These are phyloP conservation scores for Xenopus tropicalis DNA, from an alignment of 2,113 vertebrate species.

Conservation along the genomic window UCB_Xtro_10.0 CM004443.2:77651501-77652000, in stretches of 20 bases:
- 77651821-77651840: constrained; percentile 30
- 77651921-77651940: not conserved
- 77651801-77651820: constrained; percentile 30
- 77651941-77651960: not conserved
- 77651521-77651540: too few species aligned
- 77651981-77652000: not conserved
- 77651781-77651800: constrained; percentile 20
- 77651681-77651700: too few species aligned
- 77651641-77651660: too few species aligned
- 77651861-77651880: not conserved
- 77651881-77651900: not conserved
- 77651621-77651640: too few species aligned
- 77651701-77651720: too few species aligned
- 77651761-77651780: not conserved
- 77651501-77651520: too few species aligned
- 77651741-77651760: constrained; percentile 7
- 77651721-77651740: too few species aligned
- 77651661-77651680: too few species aligned
- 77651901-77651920: not conserved
- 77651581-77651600: too few species aligned
- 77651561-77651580: too few species aligned
- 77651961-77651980: not conserved
- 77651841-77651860: constrained; percentile 20
- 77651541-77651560: too few species aligned
- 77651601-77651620: too few species aligned